phyloP scores from a whole-genome alignment of 2,797 vertebrate genomes.

The Crocodylus rhombifer region DNA sequence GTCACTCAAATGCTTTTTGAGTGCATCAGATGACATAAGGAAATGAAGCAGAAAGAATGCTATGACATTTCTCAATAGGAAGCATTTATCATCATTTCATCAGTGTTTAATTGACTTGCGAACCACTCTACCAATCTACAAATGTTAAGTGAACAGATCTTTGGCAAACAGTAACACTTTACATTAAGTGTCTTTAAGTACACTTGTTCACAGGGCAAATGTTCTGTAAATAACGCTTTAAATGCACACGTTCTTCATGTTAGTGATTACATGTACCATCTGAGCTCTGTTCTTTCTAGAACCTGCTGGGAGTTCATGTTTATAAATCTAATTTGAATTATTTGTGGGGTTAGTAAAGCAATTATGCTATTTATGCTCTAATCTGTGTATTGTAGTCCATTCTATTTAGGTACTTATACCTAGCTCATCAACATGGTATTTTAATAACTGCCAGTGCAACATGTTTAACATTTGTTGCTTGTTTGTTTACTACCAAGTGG shows the following conservation, averaged over 20 bases:
- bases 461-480: neutral
- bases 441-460: neutral
- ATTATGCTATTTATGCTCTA: neutral
- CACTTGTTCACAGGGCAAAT: conserved; percentile 7
- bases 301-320: neutral
- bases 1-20: conserved; percentile 34
- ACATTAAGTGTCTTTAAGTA: conserved; percentile 52
- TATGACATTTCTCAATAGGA: conserved; percentile 73
- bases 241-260: neutral
- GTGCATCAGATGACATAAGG: conserved; percentile 36
- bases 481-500: neutral
- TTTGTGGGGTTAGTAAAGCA: neutral
- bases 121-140: conserved; percentile 61
- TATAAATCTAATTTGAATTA: neutral
- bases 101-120: conserved; percentile 71
- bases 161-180: conserved; percentile 54
- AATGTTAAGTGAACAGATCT: conserved; percentile 58
- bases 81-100: conserved; percentile 66
- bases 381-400: neutral
- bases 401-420: neutral
- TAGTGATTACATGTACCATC: neutral
- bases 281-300: neutral
- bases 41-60: conserved; percentile 69
- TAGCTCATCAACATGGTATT: neutral
- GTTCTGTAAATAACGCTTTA: conserved; percentile 29